A percentile compares a stretch with the other conserved stretches of the same genome.
These are phyloP conservation scores for Clangula hyemalis DNA, from an alignment of 2,797 vertebrate genomes.

Conservation along the genomic window DNA sequence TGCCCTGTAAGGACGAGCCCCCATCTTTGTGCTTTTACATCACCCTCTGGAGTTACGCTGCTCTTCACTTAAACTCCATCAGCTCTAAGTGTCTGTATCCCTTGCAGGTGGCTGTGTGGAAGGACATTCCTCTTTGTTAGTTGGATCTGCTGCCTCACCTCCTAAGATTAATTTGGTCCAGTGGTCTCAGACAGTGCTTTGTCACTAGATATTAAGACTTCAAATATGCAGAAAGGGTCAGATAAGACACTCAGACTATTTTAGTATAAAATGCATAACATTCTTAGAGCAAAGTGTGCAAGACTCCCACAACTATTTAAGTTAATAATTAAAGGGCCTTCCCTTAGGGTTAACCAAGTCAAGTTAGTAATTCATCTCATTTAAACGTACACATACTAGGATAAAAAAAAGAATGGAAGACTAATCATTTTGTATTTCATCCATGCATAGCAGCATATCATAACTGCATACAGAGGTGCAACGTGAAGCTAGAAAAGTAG, in stretches of 20 bases:
- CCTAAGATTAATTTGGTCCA: background rate
- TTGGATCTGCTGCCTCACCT: background rate
- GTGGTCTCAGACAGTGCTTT: background rate
- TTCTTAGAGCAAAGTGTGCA: constrained; percentile 14
- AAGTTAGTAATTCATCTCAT: constrained; percentile 60
- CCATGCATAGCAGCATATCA: background rate
- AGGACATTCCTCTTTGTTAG: background rate
- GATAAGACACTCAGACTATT: constrained; percentile 20
- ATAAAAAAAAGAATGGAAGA: background rate
- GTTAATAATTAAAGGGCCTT: constrained; percentile 75
- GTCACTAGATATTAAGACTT: background rate
- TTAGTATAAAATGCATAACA: constrained; percentile 10
- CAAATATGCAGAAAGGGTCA: background rate
- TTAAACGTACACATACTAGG: background rate
- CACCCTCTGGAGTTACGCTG: background rate
- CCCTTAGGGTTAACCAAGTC: constrained; percentile 50
- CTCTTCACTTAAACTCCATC: background rate
- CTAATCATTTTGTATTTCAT: background rate
- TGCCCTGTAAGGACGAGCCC: background rate
- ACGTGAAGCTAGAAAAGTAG: background rate
- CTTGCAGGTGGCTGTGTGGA: rapidly evolving
- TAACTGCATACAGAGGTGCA: background rate
- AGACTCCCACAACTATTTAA: constrained; percentile 28
- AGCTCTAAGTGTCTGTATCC: background rate
- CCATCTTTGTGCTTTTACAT: background rate